Conservation (phyloP, 2,888 invertebrate species). For the Dinocampus coccinellae region DNA sequence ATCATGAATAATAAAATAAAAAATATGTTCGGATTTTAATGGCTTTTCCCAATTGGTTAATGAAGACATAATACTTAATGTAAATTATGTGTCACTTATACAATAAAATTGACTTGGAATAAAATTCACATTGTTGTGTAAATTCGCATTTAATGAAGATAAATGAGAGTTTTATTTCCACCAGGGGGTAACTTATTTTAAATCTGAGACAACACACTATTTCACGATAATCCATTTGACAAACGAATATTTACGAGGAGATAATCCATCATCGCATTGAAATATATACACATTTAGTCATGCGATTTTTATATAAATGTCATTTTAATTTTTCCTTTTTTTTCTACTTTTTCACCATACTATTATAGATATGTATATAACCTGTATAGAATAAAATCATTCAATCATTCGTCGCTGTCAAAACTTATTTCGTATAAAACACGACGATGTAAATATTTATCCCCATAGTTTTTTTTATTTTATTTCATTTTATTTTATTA, state of each 20-base stretch:
- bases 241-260: not conserved
- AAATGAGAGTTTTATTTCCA: constrained; percentile 10
- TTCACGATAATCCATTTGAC: not conserved
- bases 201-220: not conserved
- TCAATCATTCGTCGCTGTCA: not conserved
- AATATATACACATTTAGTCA: not conserved
- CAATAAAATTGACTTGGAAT: not conserved
- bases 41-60: not conserved
- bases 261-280: not conserved
- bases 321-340: not conserved
- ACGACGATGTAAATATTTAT: constrained; percentile 10
- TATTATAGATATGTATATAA: too few relatives aligned
- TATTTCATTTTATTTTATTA: too few relatives aligned
- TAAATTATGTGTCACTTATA: not conserved
- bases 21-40: not conserved
- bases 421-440: not conserved
- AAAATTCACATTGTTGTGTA: not conserved
- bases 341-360: not conserved
- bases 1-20: too few relatives aligned
- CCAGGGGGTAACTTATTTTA: not conserved
- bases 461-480: too few relatives aligned
- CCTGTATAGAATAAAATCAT: not conserved
- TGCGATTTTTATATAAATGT: not conserved
- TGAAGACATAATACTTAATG: constrained; percentile 6
- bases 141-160: constrained; percentile 3